Percentiles rank a stretch among this genome's conserved stretches.
Conservation (phyloP, 1,140 invertebrate genomes). For the Cylas formicarius region DNA sequence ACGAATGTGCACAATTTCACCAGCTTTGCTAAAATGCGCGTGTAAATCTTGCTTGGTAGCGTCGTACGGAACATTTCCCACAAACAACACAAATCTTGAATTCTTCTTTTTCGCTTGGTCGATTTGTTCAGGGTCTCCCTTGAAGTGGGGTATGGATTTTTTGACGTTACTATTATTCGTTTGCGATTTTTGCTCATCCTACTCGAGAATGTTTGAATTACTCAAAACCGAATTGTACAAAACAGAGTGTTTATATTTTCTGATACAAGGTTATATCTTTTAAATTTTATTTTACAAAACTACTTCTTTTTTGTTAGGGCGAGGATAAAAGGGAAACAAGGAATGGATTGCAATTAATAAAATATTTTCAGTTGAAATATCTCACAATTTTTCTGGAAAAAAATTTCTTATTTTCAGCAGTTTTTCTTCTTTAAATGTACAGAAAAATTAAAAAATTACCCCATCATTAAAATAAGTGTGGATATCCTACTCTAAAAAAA, state of each 20-base stretch:
- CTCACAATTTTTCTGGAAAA: no score
- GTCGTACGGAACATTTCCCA: conserved; percentile 45
- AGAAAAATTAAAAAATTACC: no score
- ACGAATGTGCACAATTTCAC: conserved; percentile 40
- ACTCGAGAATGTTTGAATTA: background rate
- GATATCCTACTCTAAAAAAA: no score
- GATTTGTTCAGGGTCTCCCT: conserved; percentile 20
- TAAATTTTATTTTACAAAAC: background rate
- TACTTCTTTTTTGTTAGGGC: no score
- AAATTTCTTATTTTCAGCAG: no score
- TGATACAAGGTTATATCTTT: background rate
- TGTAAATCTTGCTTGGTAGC: conserved; percentile 40
- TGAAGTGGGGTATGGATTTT: conserved; percentile 4
- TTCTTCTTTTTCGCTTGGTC: conserved; percentile 20
- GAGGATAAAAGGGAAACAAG: no score
- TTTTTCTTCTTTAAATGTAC: no score
- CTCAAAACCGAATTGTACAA: background rate
- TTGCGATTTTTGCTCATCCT: conserved; percentile 4
- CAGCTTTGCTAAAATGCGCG: conserved; percentile 45
- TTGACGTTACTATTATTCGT: conserved; percentile 7
- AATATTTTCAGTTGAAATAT: no score
- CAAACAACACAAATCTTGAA: conserved; percentile 44
- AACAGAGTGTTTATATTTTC: background rate
- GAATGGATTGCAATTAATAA: no score
- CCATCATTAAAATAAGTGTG: no score